Evolutionary conservation across 2,888 invertebrate species (phyloP), one percentile per base, ranked within the genome.

Genomic region (Timema cristinae): DNA sequence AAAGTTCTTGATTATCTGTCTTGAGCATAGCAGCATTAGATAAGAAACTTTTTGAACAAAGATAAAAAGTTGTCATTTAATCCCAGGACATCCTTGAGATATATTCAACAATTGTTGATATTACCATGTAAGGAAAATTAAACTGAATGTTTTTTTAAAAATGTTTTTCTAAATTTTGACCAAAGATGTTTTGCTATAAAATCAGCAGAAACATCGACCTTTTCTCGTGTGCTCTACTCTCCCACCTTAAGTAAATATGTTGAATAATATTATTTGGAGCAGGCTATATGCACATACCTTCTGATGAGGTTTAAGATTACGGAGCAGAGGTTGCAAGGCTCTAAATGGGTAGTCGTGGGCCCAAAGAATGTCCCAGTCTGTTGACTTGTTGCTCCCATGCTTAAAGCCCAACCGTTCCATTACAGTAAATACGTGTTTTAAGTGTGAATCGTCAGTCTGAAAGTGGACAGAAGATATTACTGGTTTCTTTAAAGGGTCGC

Each of bases 341-440:
- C 86, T 81, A 79, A 96, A 97, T 0, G 97, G 97, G 81, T 94
- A 97, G 78, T 95, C 94, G 81, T 97, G 95, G 0, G 96, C 90
- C 98, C 98, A 98, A 10, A 98, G 82, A 0, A 98, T 84, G 80
- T 91, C 89, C 96, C 97, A 98, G 1, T 90, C 85, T 0, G 85
- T 83, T 0, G 86, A 82, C 9, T 83, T 79, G 51, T 83, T 81
- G 0, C 82, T 81, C 0, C 84, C 86, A 75, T 88, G 85, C 71
- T 86, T 82, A 78, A 90, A 96, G 0, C 95, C 96, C 13, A 93
- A 81, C 75, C 91, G 85, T 9, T 91, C 85, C 74, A 98, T 85
- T 2, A 95, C 90, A 51, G 87, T 84, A 78, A 91, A 88, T 0
- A 98, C 93, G 82, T 98, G 96, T 78, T 87, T 88, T 72, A 95